Conservation (phyloP, 2,113 vertebrate genomes). For the human region GRCh38 chr1:207978001-207978500, state of each 20-base stretch:
- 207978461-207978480: not conserved
- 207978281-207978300: not conserved
- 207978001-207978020: not conserved
- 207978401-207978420: not conserved
- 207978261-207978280: not conserved
- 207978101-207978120: not conserved
- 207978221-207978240: not conserved
- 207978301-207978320: not conserved
- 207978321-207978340: not conserved
- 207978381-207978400: not conserved
- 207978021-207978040: not conserved
- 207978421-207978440: not conserved
- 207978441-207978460: not conserved
- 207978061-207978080: not conserved
- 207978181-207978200: not conserved
- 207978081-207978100: not conserved
- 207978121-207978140: not conserved
- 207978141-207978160: not conserved
- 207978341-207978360: not conserved
- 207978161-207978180: not conserved
- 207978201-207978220: not conserved
- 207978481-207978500: not conserved
- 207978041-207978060: not conserved
- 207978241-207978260: not conserved
- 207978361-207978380: not conserved